Evolutionary conservation across 1,140 invertebrate genomes (phyloP).

Genomic region (Neocloeon triangulifer): DNA sequence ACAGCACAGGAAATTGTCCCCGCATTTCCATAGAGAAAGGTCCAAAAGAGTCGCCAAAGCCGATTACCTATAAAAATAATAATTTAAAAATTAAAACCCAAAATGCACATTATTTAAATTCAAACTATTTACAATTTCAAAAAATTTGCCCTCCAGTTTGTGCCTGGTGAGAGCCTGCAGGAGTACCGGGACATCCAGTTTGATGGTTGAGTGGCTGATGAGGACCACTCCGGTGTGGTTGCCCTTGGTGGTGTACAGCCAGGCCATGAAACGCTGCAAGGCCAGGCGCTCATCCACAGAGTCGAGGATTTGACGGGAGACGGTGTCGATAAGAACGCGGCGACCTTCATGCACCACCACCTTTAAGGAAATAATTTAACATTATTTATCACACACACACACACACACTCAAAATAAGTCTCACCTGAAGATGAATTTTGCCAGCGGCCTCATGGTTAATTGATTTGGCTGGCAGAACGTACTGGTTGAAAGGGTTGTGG

Average conservation of each 20-base stretch:
- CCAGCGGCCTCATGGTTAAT: conserved; percentile 2
- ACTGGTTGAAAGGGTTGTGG: conserved; percentile 1
- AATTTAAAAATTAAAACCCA: no score
- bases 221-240: conserved; percentile 1
- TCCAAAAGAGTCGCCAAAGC: conserved; percentile 4
- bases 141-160: conserved; percentile 1
- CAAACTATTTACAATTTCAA: conserved; percentile 2
- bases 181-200: conserved; percentile 5
- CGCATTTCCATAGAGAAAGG: conserved; percentile 4
- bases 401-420: not conserved
- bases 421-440: conserved; percentile 4
- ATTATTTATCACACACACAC: not conserved
- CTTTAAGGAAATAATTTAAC: not conserved
- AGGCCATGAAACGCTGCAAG: not conserved
- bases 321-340: conserved; percentile 1
- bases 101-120: no score
- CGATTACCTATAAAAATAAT: no score
- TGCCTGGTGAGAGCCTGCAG: conserved; percentile 1
- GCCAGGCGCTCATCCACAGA: conserved; percentile 1
- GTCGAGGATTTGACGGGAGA: conserved; percentile 1
- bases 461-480: conserved; percentile 3
- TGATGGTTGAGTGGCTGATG: conserved; percentile 2
- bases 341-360: conserved; percentile 1
- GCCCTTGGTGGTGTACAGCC: not conserved
- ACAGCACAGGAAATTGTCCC: not conserved